These are phyloP conservation scores for Araneus ventricosus DNA, from an alignment of 1,140 invertebrate species.

Conservation along the genomic window DNA sequence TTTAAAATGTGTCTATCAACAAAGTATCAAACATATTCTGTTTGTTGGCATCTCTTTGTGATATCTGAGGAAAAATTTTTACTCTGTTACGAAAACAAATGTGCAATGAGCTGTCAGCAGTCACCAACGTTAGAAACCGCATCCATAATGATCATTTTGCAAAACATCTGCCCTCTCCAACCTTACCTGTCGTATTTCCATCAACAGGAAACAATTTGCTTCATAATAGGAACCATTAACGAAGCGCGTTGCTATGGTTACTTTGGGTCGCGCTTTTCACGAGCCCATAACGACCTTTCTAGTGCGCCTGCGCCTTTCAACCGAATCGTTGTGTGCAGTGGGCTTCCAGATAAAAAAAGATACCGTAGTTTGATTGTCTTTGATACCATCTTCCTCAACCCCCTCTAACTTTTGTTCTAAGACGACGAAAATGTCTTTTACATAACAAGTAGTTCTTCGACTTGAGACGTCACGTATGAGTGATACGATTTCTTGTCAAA, in stretches of 20 bases:
- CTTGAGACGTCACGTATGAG: background rate
- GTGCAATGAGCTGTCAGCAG: too few species aligned
- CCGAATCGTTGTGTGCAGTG: background rate
- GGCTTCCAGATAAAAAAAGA: background rate
- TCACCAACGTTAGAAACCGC: too few species aligned
- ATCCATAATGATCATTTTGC: background rate
- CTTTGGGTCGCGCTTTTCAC: background rate
- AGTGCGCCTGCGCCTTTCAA: background rate
- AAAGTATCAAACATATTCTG: too few species aligned
- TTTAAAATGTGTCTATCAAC: too few species aligned
- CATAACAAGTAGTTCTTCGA: background rate
- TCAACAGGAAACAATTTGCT: background rate
- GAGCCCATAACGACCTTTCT: constrained; percentile 4
- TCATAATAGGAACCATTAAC: background rate
- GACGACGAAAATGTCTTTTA: background rate
- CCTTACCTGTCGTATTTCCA: background rate
- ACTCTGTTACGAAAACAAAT: too few species aligned
- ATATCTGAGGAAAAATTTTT: too few species aligned
- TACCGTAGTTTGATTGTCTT: background rate
- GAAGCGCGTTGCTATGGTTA: constrained; percentile 5
- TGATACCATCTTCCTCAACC: background rate
- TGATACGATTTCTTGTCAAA: too few species aligned
- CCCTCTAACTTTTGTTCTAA: background rate
- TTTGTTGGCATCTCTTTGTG: too few species aligned
- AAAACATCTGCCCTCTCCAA: background rate